Conservation (phyloP, 2,113 vertebrate genomes). For the Tautogolabrus adspersus region DNA sequence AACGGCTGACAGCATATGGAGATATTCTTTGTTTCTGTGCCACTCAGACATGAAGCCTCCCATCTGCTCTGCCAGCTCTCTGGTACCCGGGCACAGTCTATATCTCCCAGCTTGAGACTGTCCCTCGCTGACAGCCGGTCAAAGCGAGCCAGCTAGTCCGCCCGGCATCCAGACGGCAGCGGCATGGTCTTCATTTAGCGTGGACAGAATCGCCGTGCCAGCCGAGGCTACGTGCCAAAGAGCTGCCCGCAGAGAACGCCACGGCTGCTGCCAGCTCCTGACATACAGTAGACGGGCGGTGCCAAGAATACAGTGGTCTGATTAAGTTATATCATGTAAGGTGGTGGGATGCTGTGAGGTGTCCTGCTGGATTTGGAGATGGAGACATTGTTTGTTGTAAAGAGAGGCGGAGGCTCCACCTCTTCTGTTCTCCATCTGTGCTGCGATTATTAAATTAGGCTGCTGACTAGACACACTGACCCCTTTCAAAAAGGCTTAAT, state of each 20-base stretch:
- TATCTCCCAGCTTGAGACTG: constrained; percentile 43
- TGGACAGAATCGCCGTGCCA: constrained; percentile 51
- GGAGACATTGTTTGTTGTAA: constrained; percentile 25
- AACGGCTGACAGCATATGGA: constrained; percentile 36
- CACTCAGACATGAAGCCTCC: constrained; percentile 31
- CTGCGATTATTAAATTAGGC: constrained; percentile 39
- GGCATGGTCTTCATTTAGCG: constrained; percentile 55
- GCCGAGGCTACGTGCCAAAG: constrained; percentile 44
- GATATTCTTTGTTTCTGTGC: constrained; percentile 14
- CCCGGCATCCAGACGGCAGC: constrained; percentile 43
- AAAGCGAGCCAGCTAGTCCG: constrained; percentile 29
- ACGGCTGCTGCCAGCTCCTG: constrained; percentile 50
- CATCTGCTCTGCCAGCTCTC: constrained; percentile 19
- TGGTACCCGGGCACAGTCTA: constrained; percentile 13
- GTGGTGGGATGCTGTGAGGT: constrained; percentile 36
- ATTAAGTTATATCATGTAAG: constrained; percentile 56
- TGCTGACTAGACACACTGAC: constrained; percentile 13
- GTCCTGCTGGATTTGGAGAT: constrained; percentile 35
- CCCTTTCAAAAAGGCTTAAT: constrained; percentile 34
- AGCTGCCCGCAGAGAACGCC: constrained; percentile 38
- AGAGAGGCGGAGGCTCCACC: constrained; percentile 5
- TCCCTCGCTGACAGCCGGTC: constrained; percentile 32
- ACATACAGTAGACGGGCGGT: constrained; percentile 59
- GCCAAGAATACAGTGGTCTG: constrained; percentile 53
- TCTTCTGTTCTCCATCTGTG: constrained; percentile 45